Evolutionary conservation across 2,888 invertebrate genomes (phyloP).

Genomic region (Hypsopygia costalis): DNA sequence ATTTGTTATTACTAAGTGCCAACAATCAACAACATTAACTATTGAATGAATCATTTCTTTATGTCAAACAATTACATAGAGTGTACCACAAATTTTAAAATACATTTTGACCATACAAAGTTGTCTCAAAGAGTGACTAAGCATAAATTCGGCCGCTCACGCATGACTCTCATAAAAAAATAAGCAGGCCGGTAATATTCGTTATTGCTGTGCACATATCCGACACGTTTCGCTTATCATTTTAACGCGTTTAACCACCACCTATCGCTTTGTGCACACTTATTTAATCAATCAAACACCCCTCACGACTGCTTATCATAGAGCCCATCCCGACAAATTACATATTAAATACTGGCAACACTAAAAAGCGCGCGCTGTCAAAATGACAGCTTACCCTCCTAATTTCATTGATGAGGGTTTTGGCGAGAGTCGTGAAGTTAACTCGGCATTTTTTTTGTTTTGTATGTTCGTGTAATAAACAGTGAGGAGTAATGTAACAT

Average conservation of each 20-base stretch:
- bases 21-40: too few species aligned
- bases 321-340: slow-evolving; percentile 71
- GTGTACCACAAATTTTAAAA: too few species aligned
- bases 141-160: neutral
- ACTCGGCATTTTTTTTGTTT: too few species aligned
- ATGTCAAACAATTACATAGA: too few species aligned
- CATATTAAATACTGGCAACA: slow-evolving; percentile 68
- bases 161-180: neutral
- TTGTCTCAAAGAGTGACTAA: neutral
- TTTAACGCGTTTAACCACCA: slow-evolving; percentile 54
- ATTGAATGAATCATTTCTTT: too few species aligned
- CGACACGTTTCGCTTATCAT: slow-evolving; percentile 47
- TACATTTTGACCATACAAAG: too few species aligned
- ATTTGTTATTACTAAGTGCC: too few species aligned
- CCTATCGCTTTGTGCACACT: slow-evolving; percentile 68
- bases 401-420: slow-evolving; percentile 19
- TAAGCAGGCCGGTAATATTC: slow-evolving; percentile 1
- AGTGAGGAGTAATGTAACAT: too few species aligned
- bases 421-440: neutral
- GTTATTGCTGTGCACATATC: slow-evolving; percentile 20
- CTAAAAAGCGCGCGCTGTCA: slow-evolving; percentile 63
- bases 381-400: slow-evolving; percentile 42
- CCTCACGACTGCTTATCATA: slow-evolving; percentile 55
- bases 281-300: slow-evolving; percentile 76
- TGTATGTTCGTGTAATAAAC: too few species aligned